phyloP scores from a whole-genome alignment of 1,140 invertebrate genomes.

The Palaemon carinicauda region DNA sequence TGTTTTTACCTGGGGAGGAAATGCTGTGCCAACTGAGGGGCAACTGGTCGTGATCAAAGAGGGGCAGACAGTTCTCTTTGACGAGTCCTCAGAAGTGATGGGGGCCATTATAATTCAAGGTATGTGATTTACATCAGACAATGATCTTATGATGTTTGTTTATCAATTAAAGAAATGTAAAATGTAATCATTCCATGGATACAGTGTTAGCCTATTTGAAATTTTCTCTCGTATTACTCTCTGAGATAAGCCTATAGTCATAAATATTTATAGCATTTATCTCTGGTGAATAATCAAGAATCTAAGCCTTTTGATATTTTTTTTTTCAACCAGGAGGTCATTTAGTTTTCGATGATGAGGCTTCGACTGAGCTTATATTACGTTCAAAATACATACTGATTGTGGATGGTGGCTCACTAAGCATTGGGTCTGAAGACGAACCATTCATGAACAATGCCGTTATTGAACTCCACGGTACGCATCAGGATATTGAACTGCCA shows the following conservation, averaged over 20 bases:
- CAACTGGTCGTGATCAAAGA: slow-evolving; percentile 34
- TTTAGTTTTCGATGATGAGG: slow-evolving; percentile 46
- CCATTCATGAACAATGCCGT: slow-evolving; percentile 27
- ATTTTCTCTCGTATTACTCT: no score
- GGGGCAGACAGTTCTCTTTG: slow-evolving; percentile 52
- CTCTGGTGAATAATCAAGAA: neutral
- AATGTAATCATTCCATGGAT: no score
- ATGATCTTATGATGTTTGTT: neutral
- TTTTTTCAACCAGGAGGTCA: slow-evolving; percentile 36
- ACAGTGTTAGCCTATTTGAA: no score
- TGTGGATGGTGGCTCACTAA: slow-evolving; percentile 39
- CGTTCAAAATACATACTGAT: slow-evolving; percentile 49
- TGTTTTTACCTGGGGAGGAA: slow-evolving; percentile 38
- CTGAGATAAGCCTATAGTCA: no score
- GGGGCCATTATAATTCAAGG: slow-evolving; percentile 46
- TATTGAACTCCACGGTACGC: slow-evolving; percentile 46
- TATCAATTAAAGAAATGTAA: no score
- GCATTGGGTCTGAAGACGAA: slow-evolving; percentile 45
- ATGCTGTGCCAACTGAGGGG: slow-evolving; percentile 19
- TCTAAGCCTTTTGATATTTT: neutral
- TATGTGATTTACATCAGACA: neutral
- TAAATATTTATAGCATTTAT: no score
- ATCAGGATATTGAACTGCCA: slow-evolving; percentile 30
- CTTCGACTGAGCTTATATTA: slow-evolving; percentile 4
- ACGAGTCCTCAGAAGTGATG: slow-evolving; percentile 41